phyloP scores from a whole-genome alignment of 2,113 vertebrate genomes.

The Pithys albifrons region DNA sequence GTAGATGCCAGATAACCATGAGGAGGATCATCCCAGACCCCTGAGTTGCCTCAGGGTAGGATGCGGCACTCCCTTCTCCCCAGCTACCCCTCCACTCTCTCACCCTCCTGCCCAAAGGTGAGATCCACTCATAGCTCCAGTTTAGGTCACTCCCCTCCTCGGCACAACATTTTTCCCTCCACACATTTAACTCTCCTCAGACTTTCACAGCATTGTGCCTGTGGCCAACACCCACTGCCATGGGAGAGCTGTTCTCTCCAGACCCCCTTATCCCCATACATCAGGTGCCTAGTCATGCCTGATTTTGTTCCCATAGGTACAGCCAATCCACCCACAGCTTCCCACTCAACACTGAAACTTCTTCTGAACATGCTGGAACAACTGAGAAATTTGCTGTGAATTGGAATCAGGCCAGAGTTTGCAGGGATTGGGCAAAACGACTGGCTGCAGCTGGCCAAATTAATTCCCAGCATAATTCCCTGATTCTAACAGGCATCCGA shows the following conservation, averaged over 20 bases:
- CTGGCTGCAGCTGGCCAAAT: conserved; percentile 48
- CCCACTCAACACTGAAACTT: neutral
- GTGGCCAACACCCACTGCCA: rapidly evolving
- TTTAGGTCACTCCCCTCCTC: neutral
- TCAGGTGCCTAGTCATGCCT: rapidly evolving
- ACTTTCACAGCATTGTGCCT: neutral
- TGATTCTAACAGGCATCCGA: neutral
- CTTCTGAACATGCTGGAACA: neutral
- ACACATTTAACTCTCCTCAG: neutral
- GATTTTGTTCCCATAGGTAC: rapidly evolving
- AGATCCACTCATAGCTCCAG: rapidly evolving
- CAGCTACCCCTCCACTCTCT: rapidly evolving
- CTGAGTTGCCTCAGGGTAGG: neutral
- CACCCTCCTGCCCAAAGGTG: neutral
- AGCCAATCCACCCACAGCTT: neutral
- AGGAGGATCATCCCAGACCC: neutral
- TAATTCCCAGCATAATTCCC: neutral
- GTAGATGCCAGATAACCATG: neutral
- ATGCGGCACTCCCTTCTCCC: rapidly evolving
- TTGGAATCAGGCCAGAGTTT: neutral
- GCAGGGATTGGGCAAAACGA: neutral
- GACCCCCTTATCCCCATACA: rapidly evolving
- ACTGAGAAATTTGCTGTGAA: neutral
- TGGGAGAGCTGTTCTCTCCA: rapidly evolving
- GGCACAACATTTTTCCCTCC: neutral